phyloP scores from a whole-genome alignment of 2,113 vertebrate species.

The Seriola dumerili region DNA sequence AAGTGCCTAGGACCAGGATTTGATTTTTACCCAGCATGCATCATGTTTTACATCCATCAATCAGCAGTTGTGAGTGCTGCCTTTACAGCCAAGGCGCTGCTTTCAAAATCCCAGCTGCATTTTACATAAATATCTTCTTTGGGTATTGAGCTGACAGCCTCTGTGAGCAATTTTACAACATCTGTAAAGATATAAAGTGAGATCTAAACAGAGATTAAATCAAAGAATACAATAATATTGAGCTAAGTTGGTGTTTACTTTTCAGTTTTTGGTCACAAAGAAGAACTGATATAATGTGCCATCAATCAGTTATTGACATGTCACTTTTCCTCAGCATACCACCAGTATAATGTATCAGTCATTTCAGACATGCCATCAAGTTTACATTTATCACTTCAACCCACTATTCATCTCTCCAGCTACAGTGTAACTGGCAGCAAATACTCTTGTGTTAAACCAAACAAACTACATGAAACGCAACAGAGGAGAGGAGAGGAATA shows the following conservation, averaged over 20 bases:
- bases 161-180: background rate
- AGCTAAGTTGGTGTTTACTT: constrained; percentile 4
- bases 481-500: background rate
- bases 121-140: constrained; percentile 7
- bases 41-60: constrained; percentile 4
- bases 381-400: background rate
- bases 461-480: background rate
- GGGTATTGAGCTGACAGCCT: constrained; percentile 13
- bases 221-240: background rate
- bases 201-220: background rate
- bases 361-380: constrained; percentile 1
- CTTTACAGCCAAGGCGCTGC: background rate
- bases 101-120: constrained; percentile 19
- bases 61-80: background rate
- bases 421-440: background rate
- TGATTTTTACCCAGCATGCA: constrained; percentile 14
- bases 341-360: constrained; percentile 11
- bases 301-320: constrained; percentile 33
- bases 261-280: background rate
- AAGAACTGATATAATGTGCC: background rate
- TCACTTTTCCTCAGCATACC: constrained; percentile 1
- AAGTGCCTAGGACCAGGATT: background rate
- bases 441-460: background rate
- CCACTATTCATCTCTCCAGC: background rate
- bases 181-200: background rate